phyloP scores from a whole-genome alignment of 53 echinoderm and acorn worm species.

The Henricia sp. region DNA sequence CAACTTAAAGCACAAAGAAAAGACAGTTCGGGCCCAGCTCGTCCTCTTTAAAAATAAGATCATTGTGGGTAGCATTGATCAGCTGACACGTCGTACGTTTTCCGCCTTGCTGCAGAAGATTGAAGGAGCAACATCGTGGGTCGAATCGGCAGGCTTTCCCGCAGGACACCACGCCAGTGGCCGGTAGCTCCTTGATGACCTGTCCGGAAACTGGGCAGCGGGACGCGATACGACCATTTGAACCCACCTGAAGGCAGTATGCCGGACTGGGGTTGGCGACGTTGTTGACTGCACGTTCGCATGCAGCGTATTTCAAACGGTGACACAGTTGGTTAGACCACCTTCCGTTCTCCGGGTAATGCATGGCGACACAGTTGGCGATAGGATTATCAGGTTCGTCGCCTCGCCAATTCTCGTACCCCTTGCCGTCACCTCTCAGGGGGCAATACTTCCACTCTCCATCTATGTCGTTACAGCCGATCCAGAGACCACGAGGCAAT shows the following conservation, averaged over 20 bases:
- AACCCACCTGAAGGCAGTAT: not conserved
- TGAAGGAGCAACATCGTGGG: constrained; percentile 22
- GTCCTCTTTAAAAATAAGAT: no score
- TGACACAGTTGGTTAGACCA: not conserved
- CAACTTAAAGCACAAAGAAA: no score
- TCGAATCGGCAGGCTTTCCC: not conserved
- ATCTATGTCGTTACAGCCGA: not conserved
- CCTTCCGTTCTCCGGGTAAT: not conserved
- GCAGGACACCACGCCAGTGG: not conserved
- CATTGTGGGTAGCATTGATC: not conserved
- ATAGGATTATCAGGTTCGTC: not conserved
- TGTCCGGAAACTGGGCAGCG: not conserved
- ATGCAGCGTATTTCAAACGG: not conserved
- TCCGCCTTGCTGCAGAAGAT: not conserved
- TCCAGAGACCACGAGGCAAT: not conserved
- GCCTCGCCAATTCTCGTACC: not conserved
- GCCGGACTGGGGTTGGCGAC: not conserved
- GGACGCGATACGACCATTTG: not conserved
- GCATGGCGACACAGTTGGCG: constrained; percentile 4
- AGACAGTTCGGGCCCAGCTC: no score
- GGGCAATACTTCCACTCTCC: constrained; percentile 8
- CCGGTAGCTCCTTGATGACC: constrained; percentile 17
- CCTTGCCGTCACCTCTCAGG: not conserved
- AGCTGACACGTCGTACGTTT: not conserved
- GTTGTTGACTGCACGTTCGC: not conserved